Percentiles rank a stretch among this genome's conserved stretches.
Conservation (phyloP, 2,888 invertebrate genomes). For the Ganaspis brasiliensis region DNA sequence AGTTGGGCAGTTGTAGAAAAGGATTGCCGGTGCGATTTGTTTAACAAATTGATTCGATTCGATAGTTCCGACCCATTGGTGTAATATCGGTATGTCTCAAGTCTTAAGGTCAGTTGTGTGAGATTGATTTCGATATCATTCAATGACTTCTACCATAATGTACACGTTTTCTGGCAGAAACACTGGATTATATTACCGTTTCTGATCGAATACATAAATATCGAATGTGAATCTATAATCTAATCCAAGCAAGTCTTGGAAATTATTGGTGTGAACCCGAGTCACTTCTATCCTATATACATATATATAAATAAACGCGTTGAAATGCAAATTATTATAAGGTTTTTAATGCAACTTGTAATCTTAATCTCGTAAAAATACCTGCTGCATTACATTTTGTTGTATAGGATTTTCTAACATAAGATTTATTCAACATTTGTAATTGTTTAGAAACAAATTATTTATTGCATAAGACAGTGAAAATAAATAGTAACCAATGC, state of each 20-base stretch:
- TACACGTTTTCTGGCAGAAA: conserved; percentile 17
- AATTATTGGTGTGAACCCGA: conserved; percentile 24
- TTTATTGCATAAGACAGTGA: background rate
- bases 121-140: conserved; percentile 38
- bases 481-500: background rate
- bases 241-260: background rate
- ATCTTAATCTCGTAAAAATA: background rate
- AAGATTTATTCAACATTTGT: background rate
- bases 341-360: conserved; percentile 28
- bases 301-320: conserved; percentile 29
- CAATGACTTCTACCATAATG: background rate
- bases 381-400: background rate
- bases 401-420: background rate
- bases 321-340: conserved; percentile 37
- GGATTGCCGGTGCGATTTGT: conserved; percentile 15
- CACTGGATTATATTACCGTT: conserved; percentile 24
- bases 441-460: background rate
- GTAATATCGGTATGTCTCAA: conserved; percentile 16
- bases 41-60: conserved; percentile 32
- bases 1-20: background rate
- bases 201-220: conserved; percentile 19
- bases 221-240: conserved; percentile 12
- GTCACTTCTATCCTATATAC: no score
- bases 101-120: conserved; percentile 11
- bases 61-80: conserved; percentile 22